phyloP scores from a whole-genome alignment of 2,888 invertebrate genomes.

The Emmelina monodactyla region DNA sequence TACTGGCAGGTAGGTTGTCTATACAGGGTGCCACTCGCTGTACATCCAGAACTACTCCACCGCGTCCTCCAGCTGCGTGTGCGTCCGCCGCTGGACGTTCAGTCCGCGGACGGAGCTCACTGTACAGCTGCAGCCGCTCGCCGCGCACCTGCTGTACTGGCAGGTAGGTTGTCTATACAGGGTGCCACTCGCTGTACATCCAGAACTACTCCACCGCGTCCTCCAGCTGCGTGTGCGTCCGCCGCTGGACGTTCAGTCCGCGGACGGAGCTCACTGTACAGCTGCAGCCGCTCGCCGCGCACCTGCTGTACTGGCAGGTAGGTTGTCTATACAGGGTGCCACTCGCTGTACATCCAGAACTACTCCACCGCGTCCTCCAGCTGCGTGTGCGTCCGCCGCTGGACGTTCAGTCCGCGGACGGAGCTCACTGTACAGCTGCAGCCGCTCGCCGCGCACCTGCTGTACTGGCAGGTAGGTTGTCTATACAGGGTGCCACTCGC shows the following conservation, averaged over 20 bases:
- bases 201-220: constrained; percentile 99
- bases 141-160: constrained; percentile 87
- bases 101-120: constrained; percentile 68
- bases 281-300: constrained; percentile 76
- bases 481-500: too few relatives aligned
- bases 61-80: constrained; percentile 93
- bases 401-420: constrained; percentile 81
- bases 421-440: constrained; percentile 66
- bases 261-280: constrained; percentile 67
- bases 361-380: constrained; percentile 97
- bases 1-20: constrained; percentile 85
- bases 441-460: constrained; percentile 81
- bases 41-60: constrained; percentile 99
- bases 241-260: constrained; percentile 86
- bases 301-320: constrained; percentile 89
- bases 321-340: too few relatives aligned
- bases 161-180: too few relatives aligned
- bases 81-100: constrained; percentile 89
- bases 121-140: constrained; percentile 72
- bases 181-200: too few relatives aligned
- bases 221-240: constrained; percentile 88
- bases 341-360: too few relatives aligned
- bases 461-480: constrained; percentile 85
- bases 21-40: too few relatives aligned
- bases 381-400: constrained; percentile 87